Conservation (phyloP, 2,113 vertebrate species). For the Bufo bufo region DNA sequence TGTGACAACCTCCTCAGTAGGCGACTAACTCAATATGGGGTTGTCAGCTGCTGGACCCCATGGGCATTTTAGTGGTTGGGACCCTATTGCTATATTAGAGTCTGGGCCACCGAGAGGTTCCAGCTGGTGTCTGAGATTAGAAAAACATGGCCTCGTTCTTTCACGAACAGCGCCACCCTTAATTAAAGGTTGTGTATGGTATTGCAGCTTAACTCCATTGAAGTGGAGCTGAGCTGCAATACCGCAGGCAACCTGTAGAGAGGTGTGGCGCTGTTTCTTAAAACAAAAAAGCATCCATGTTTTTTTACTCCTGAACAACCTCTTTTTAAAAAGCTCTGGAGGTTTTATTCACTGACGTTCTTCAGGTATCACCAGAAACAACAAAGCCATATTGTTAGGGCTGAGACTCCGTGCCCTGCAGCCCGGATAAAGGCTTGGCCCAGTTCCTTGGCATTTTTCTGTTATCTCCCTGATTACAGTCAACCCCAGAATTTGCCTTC, state of each 20-base stretch:
- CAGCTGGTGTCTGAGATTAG: too few species aligned
- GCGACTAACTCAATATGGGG: too few species aligned
- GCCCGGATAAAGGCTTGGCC: constrained; percentile 32
- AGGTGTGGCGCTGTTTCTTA: neutral
- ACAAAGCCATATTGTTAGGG: constrained; percentile 25
- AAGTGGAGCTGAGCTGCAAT: neutral
- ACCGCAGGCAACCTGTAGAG: neutral
- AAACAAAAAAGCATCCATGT: neutral
- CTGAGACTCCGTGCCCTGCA: neutral
- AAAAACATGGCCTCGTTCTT: too few species aligned
- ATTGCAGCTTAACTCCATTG: too few species aligned
- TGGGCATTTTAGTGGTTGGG: too few species aligned
- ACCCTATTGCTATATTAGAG: too few species aligned
- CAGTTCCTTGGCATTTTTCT: constrained; percentile 21
- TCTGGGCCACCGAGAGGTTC: too few species aligned
- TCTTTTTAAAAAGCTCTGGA: neutral
- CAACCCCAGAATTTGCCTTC: constrained; percentile 32
- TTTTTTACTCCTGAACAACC: neutral
- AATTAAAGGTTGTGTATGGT: too few species aligned
- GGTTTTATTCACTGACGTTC: neutral
- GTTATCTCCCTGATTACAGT: constrained; percentile 3
- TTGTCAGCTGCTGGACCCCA: too few species aligned
- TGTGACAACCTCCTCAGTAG: too few species aligned
- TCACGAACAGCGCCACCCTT: too few species aligned
- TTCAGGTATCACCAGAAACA: neutral